These are phyloP conservation scores for Craterocephalus amniculus DNA, from an alignment of 2,797 vertebrate genomes.

Conservation along the genomic window DNA sequence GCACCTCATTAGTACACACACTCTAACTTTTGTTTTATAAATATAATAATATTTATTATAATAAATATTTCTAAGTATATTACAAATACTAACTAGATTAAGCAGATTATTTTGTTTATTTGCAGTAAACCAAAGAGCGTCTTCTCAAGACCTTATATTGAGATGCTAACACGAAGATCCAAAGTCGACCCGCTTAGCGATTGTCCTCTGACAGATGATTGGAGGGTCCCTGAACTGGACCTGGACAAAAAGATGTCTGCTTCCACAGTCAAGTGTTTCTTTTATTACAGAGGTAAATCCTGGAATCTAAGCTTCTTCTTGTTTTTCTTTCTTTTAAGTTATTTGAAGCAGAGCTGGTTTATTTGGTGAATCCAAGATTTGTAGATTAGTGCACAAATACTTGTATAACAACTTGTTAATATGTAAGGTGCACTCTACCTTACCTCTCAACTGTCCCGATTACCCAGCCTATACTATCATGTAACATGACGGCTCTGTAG, in stretches of 20 bases:
- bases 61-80: no score
- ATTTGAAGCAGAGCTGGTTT: not conserved
- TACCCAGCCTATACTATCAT: slow-evolving; percentile 40
- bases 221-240: slow-evolving; percentile 73
- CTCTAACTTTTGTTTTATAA: not conserved
- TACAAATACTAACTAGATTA: not conserved
- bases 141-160: slow-evolving; percentile 76
- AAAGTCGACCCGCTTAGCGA: slow-evolving; percentile 75
- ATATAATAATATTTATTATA: no score
- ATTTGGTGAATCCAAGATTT: not conserved
- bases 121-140: slow-evolving; percentile 76
- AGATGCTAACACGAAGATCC: slow-evolving; percentile 75
- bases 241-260: slow-evolving; percentile 74
- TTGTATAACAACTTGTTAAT: slow-evolving; percentile 19
- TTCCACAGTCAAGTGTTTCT: slow-evolving; percentile 74
- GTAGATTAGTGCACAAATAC: not conserved
- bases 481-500: slow-evolving; percentile 43
- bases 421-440: slow-evolving; percentile 14
- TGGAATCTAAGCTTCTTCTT: not conserved
- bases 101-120: slow-evolving; percentile 17
- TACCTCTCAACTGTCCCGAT: slow-evolving; percentile 33
- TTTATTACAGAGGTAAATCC: slow-evolving; percentile 73
- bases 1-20: not conserved
- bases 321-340: not conserved
- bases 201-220: slow-evolving; percentile 61